phyloP scores from a whole-genome alignment of 2,888 invertebrate genomes.

The Thysanoteuthis rhombus region DNA sequence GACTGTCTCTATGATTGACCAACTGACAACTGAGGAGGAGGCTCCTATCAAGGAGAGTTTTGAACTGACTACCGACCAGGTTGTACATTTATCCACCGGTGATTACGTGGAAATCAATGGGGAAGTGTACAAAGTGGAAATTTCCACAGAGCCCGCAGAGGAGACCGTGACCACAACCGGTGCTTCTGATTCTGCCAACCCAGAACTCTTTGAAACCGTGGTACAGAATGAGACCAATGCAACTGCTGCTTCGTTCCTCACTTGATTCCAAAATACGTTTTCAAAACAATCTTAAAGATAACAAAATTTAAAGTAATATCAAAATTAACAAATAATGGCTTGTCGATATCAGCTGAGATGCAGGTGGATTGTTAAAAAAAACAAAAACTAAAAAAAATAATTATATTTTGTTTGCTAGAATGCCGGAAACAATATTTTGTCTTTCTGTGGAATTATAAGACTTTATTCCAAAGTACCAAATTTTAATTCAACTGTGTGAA shows the following conservation, averaged over 20 bases:
- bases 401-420: background rate
- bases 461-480: background rate
- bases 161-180: conserved; percentile 24
- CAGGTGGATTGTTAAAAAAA: background rate
- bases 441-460: background rate
- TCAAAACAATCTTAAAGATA: background rate
- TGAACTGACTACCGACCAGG: conserved; percentile 58
- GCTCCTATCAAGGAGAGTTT: conserved; percentile 42
- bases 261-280: background rate
- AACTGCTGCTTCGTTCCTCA: background rate
- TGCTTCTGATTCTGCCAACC: background rate
- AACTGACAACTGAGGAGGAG: conserved; percentile 21
- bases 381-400: too few species aligned
- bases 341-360: background rate
- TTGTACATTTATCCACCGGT: conserved; percentile 58
- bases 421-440: background rate
- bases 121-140: conserved; percentile 62
- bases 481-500: background rate
- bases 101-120: conserved; percentile 65
- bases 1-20: conserved; percentile 17
- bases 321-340: background rate
- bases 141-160: conserved; percentile 30
- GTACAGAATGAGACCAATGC: background rate
- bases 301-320: background rate
- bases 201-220: conserved; percentile 12